Conservation (phyloP, 2,113 vertebrate species). For the Pomatostomus ruficeps region DNA sequence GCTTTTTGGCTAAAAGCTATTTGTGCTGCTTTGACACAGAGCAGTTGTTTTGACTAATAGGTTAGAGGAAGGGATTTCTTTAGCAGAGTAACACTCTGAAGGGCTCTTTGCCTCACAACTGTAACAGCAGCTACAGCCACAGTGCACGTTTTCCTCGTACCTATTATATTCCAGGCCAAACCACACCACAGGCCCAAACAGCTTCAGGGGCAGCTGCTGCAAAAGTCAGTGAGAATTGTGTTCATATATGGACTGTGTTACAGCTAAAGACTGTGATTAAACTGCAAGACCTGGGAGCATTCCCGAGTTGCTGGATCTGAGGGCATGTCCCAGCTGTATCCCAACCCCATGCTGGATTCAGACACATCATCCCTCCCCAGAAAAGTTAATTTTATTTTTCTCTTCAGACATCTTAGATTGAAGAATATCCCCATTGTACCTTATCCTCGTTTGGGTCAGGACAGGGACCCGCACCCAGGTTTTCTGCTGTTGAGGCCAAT, state of each 20-base stretch:
- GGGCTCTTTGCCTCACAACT: background rate
- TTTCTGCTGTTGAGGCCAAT: background rate
- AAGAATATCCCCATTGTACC: background rate
- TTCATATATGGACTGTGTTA: background rate
- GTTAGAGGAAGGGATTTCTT: slow-evolving; percentile 5
- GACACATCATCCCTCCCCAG: background rate
- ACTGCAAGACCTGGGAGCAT: background rate
- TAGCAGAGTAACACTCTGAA: background rate
- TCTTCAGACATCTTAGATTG: background rate
- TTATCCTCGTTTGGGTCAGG: background rate
- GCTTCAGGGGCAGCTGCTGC: background rate
- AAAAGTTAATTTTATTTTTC: background rate
- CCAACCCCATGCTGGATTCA: background rate
- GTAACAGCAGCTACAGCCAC: background rate
- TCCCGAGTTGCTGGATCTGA: background rate
- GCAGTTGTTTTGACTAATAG: slow-evolving; percentile 13
- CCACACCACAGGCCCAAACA: background rate
- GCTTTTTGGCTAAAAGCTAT: slow-evolving; percentile 19
- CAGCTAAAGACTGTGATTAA: background rate
- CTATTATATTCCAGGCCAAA: background rate
- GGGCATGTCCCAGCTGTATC: background rate
- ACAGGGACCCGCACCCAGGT: background rate
- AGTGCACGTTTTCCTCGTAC: background rate
- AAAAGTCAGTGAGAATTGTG: background rate
- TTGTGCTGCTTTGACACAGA: background rate